phyloP scores from a whole-genome alignment of 1,140 invertebrate genomes.

The Ceratitis capitata region DNA sequence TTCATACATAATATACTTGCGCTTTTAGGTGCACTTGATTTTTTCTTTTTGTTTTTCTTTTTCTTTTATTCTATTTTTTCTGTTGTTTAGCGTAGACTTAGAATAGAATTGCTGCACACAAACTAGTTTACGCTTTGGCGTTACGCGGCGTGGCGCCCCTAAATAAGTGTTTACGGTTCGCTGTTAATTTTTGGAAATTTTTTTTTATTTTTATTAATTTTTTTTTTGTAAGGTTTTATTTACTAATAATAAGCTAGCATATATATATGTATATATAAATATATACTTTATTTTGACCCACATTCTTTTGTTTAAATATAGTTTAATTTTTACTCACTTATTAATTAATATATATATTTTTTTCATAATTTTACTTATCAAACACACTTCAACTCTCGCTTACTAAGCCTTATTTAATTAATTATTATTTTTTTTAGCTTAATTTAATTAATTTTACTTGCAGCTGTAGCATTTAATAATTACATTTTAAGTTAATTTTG shows the following conservation, averaged over 20 bases:
- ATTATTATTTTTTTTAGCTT: slow-evolving; percentile 11
- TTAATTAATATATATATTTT: neutral
- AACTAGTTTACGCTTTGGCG: neutral
- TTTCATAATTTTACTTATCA: neutral
- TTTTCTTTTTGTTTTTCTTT: too few species aligned
- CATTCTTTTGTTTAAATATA: slow-evolving; percentile 1
- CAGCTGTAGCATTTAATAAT: too few species aligned
- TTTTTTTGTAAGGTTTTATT: too few species aligned
- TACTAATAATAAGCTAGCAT: neutral
- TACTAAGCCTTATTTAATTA: neutral
- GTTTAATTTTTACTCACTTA: neutral
- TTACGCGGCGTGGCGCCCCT: neutral
- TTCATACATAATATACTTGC: too few species aligned
- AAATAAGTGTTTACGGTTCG: neutral
- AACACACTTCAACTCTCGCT: slow-evolving; percentile 12
- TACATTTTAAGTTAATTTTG: too few species aligned
- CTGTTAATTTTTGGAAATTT: neutral
- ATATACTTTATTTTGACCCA: neutral
- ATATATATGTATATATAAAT: too few species aligned
- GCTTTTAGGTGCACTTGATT: too few species aligned
- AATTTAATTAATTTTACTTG: too few species aligned
- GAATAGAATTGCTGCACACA: neutral
- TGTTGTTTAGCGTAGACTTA: neutral
- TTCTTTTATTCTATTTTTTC: too few species aligned
- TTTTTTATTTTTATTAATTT: neutral